Base-by-base conservation (phyloP, 2,113 vertebrate genomes). In the Etia nguti region DNA sequence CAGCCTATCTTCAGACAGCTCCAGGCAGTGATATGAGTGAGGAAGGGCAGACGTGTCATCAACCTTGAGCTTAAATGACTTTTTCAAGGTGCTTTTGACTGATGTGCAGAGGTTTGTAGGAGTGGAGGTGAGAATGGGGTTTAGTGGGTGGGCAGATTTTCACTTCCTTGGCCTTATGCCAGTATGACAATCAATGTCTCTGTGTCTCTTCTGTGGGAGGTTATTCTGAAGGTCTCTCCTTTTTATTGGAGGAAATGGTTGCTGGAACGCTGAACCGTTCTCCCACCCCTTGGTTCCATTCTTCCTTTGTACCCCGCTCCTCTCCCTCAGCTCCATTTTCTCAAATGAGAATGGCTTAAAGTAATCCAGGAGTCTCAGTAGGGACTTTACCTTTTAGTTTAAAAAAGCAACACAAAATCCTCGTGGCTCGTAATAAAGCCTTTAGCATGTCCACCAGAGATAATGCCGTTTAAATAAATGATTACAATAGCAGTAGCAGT, bases 121-220 rank as follows among this genome's bases (percentile, higher is more conserved):
- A 73, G 85, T 79, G 84, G 65, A 0, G 68, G 55, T 46, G 57
- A 87, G 84, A 81, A 80, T 75, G 55, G 88, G 83, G 52, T 85
- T 68, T 85, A 70, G 38, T 62, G 50, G 22, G 13, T 16, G 22
- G 22, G 68, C 13, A 46, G 82, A 12, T 77, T 93, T 94, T 93
- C 92, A 94, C 93, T 94, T 84, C 90, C 83, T 96, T 98, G 97
- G 97, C 96, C 92, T 75, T 6, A 90, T 91, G 97, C 97, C 98
- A 98, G 94, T 57, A 90, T 96, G 96, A 97, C 97, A 97, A 96
- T 97, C 97, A 97, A 96, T 86, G 93, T 95, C 95, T 97, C 96
- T 94, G 95, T 86, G 93, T 94, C 95, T 97, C 96, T 96, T 97
- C 93, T 41, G 95, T 92, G 90, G 87, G 95, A 97, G 94, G 96